Evolutionary conservation across 2,888 invertebrate species (phyloP), one percentile per base, ranked within the genome.

Genomic region (Dynastes maya): DNA sequence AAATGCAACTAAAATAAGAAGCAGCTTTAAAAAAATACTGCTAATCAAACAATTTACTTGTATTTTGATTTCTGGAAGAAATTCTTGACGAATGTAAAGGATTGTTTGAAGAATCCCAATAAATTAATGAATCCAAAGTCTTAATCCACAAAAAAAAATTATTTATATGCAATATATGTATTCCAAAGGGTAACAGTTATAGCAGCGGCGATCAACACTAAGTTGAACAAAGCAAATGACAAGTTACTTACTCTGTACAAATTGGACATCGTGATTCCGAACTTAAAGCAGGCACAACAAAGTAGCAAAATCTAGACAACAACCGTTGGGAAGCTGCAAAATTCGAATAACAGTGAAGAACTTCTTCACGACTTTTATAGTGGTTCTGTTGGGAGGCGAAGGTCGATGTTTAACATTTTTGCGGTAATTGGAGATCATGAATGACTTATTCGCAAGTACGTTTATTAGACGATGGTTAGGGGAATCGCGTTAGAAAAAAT

Each of bases 361-460:
- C 16, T 61, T 74, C 61, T 58, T 74, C 27, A 58, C 72, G 61
- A 61, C 72, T 74, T 74, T 74, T 74, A 74, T 74, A 74, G 61
- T 27, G 45, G 27, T 37, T 40, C 45, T 45, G 49, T 45, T 74
- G 63, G 27, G 1, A 74, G 37, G 29, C 27, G 61, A 74, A 74
- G 72, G 72, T 74, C 58, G 45, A 45, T 45, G 61, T 45, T 74
- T 74, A 74, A 61, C 61, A 74, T 74, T 61, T 74, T 74, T 61
- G 29, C 22, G 40, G 72, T 61, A 74, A 61, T 58, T 74, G 40
- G 61, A 49, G 45, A 40, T 74, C 72, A 74, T 61, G 71, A 71
- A 71, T 71, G 61, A 58, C 61, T 74, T 58, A 22, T 61, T 11
- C 45, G 16, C 22, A 61, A 40, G 61, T 61, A 27, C 37, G 9